Conservation (phyloP, 2,113 vertebrate species). For the Cyphomyrus plagiostoma region DNA sequence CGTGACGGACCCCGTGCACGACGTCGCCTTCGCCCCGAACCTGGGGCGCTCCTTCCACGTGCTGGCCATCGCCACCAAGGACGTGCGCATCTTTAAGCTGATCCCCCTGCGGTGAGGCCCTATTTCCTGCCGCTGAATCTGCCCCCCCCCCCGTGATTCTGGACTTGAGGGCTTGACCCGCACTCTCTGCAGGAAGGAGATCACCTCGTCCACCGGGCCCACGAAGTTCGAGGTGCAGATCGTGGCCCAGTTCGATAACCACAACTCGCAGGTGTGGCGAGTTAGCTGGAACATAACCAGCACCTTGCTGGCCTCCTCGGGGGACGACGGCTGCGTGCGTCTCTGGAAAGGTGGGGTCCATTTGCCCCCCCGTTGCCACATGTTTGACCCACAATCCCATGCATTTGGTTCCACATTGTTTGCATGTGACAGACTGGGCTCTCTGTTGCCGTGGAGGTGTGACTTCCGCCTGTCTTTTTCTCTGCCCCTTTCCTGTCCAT, state of each 20-base stretch:
- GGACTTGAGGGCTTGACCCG: neutral
- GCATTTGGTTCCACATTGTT: neutral
- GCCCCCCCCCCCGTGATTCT: neutral
- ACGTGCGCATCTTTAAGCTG: slow-evolving; percentile 92
- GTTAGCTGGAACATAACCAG: slow-evolving; percentile 99
- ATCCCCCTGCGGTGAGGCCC: slow-evolving; percentile 77
- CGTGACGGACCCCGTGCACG: slow-evolving; percentile 89
- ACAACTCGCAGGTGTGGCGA: slow-evolving; percentile 97
- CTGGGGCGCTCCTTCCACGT: slow-evolving; percentile 93
- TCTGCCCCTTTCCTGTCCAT: neutral
- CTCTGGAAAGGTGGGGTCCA: slow-evolving; percentile 86
- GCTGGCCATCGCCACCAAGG: slow-evolving; percentile 92
- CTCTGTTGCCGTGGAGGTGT: neutral
- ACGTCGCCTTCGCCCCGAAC: slow-evolving; percentile 95
- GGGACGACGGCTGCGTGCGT: slow-evolving; percentile 92
- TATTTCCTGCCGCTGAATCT: neutral
- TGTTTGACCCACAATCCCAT: neutral
- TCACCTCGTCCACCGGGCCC: slow-evolving; percentile 70
- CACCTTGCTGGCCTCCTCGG: slow-evolving; percentile 92
- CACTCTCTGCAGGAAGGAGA: slow-evolving; percentile 71
- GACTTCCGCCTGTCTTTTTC: neutral
- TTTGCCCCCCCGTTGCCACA: neutral
- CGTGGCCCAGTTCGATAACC: slow-evolving; percentile 94
- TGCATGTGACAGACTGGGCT: neutral
- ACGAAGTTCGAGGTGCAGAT: slow-evolving; percentile 94